Percentiles rank a stretch among this genome's conserved stretches.
Conservation (phyloP, 2,113 vertebrate genomes). For the Lagopus muta region DNA sequence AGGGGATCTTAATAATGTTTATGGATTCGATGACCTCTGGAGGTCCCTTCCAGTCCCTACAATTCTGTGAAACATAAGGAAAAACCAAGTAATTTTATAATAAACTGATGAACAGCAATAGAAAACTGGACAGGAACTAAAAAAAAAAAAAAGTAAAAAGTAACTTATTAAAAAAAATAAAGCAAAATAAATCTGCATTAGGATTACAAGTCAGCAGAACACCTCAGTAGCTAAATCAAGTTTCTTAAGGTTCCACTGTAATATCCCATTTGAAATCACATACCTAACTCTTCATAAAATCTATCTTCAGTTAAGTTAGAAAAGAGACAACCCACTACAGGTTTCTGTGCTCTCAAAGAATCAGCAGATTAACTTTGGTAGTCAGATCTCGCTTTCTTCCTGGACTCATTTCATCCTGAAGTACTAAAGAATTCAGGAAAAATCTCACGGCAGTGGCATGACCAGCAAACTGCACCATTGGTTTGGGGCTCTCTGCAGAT, state of each 20-base stretch:
- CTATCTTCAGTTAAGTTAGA: neutral
- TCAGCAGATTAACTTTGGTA: neutral
- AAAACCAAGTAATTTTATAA: neutral
- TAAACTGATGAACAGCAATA: neutral
- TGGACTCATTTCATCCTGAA: neutral
- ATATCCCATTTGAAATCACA: neutral
- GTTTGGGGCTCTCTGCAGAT: neutral
- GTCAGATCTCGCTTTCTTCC: neutral
- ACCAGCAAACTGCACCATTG: neutral
- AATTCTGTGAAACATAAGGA: neutral
- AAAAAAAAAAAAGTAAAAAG: neutral
- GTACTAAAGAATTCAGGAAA: neutral
- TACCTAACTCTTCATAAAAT: neutral
- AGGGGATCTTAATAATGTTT: no score
- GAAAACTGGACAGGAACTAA: neutral
- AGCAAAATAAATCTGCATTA: neutral
- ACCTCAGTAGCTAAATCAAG: neutral
- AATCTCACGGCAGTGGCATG: neutral
- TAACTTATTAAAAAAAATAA: neutral
- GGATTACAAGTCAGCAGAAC: neutral
- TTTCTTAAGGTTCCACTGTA: neutral
- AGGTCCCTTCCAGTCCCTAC: no score
- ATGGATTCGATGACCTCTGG: no score
- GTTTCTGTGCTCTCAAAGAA: neutral
- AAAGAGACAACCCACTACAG: neutral